Evolutionary conservation across 2,113 vertebrate species (phyloP).

Genomic region (Ochotona princeps): DNA sequence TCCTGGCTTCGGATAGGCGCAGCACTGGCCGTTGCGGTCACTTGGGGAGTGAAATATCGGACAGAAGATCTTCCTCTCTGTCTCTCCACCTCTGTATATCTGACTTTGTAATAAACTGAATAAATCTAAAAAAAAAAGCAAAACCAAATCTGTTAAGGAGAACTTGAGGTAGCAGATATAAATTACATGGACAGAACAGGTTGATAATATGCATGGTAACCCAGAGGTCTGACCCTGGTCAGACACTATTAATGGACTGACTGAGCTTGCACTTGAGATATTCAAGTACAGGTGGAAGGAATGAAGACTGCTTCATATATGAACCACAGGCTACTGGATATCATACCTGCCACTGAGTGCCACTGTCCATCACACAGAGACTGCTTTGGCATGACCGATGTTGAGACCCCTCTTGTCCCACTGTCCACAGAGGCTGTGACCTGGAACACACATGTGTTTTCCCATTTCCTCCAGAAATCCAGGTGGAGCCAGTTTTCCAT

Average conservation of each 20-base stretch:
- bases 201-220: neutral
- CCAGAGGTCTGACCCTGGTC: too few species aligned
- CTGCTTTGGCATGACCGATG: slow-evolving; percentile 88
- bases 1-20: too few species aligned
- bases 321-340: neutral
- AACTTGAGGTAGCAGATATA: neutral
- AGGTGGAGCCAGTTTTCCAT: neutral
- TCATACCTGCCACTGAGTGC: slow-evolving; percentile 93
- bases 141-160: too few species aligned
- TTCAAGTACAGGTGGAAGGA: neutral
- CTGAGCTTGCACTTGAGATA: neutral
- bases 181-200: neutral
- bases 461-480: neutral
- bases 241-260: neutral
- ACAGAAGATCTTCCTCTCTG: too few species aligned
- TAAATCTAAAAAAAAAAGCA: too few species aligned
- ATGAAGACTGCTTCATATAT: neutral
- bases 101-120: too few species aligned
- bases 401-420: slow-evolving; percentile 87
- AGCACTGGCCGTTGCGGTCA: too few species aligned
- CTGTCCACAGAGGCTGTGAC: slow-evolving; percentile 90
- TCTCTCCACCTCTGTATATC: too few species aligned
- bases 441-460: slow-evolving; percentile 83
- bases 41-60: too few species aligned
- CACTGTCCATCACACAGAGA: slow-evolving; percentile 93